Base-by-base conservation (phyloP, 92 coral and sea anemone genomes). In the Isaurus tuberculatus region DNA sequence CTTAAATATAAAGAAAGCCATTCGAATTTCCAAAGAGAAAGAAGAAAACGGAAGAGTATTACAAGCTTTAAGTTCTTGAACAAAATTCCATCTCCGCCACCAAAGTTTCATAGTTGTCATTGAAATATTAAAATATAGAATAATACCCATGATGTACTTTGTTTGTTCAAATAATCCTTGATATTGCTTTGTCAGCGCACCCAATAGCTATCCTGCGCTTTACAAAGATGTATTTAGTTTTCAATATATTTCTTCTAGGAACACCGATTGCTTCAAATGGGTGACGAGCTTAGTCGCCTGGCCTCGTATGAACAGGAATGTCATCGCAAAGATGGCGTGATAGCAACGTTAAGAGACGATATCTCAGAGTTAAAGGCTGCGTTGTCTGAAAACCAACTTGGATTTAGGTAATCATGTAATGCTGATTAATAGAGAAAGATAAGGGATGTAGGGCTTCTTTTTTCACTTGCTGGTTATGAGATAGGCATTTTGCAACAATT, bases 301-400 rank as follows among this genome's bases (percentile, higher is more conserved):
- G 98, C 98, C 15, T 92, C 97, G 2, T 95, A 88, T 65, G 98
- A 95, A 84, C 89, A 89, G 17, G 98, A 95, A 80, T 95, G 97
- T 65, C 95, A 95, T 85, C 90, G 98, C 20, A 95, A 95, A 70
- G 98, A 95, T 85, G 97, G 95, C 16, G 97, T 95, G 46, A 95
- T 95, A 63, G 64, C 97, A 29, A 89, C 94, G 14, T 81, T 95
- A 32, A 82, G 98, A 74, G 97, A 95, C 61, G 97, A 95, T 81
- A 72, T 95, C 22, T 92, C 90, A 42, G 97, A 95, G 49, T 84
- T 95, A 40, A 95, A 93, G 81, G 73, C 71, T 66, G 79, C 91
- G 32, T 79, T 84, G 37, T 70, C 83, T 17, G 70, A 84, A 22
- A 86, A 85, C n/a, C 60, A 69, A 57, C 68, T 16, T 64, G 86